Evolutionary conservation across 1,140 invertebrate genomes (phyloP).

Genomic region (Hylaeus volcanicus): DNA sequence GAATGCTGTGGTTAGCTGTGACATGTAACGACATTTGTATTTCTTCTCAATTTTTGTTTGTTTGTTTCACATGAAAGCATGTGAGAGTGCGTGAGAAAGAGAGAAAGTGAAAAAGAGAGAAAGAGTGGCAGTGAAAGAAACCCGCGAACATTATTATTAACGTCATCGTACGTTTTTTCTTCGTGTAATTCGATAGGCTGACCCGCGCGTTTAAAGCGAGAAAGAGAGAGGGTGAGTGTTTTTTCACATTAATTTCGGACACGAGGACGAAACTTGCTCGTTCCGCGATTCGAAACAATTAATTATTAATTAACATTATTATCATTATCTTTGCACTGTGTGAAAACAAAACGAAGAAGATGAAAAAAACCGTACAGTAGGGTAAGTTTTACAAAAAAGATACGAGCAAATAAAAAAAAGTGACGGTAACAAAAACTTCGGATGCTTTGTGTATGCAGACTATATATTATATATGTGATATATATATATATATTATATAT

Average conservation of each 20-base stretch:
- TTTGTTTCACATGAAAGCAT: not conserved
- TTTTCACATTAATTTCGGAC: conserved; percentile 40
- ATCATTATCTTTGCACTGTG: conserved; percentile 50
- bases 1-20: conserved; percentile 71
- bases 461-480: conserved; percentile 45
- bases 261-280: conserved; percentile 35
- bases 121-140: not conserved
- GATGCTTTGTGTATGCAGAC: conserved; percentile 43
- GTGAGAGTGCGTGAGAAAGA: conserved; percentile 9
- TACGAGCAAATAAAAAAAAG: conserved; percentile 15
- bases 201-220: not conserved
- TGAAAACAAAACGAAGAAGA: conserved; percentile 26
- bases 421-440: conserved; percentile 4
- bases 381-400: conserved; percentile 64
- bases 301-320: conserved; percentile 17
- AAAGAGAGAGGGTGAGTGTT: conserved; percentile 14
- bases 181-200: conserved; percentile 44
- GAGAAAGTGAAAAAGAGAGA: not conserved
- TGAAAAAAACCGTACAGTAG: conserved; percentile 20
- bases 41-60: conserved; percentile 48
- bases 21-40: conserved; percentile 62
- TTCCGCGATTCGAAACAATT: conserved; percentile 32
- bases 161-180: conserved; percentile 8
- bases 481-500: conserved; percentile 27
- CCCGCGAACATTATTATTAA: conserved; percentile 12